A percentile compares a stretch with the other conserved stretches of the same genome.
Evolutionary conservation across 2,888 invertebrate species (phyloP).

Genomic region (Dicycla oo): DNA sequence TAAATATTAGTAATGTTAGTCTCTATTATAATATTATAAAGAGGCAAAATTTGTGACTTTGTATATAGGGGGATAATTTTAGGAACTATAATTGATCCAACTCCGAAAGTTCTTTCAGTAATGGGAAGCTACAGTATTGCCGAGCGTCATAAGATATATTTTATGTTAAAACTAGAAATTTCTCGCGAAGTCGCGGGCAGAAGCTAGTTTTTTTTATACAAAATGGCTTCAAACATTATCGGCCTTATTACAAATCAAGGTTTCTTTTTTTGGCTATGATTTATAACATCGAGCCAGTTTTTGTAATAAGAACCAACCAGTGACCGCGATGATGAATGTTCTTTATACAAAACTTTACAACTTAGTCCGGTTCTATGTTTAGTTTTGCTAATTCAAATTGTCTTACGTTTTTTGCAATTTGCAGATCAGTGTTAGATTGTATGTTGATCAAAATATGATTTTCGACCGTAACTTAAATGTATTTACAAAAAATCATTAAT

Average conservation of each 20-base stretch:
- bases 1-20: constrained; percentile 1
- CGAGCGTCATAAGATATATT: neutral
- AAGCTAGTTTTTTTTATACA: neutral
- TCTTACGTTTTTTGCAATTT: too few relatives aligned
- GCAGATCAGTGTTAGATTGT: too few relatives aligned
- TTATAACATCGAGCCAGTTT: neutral
- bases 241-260: neutral
- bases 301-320: neutral
- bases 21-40: neutral
- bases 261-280: neutral
- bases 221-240: neutral
- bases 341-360: neutral
- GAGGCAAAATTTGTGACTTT: neutral
- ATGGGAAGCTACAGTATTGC: neutral
- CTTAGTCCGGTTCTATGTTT: neutral
- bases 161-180: too few relatives aligned
- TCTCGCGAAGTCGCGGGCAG: too few relatives aligned
- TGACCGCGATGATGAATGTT: neutral
- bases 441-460: too few relatives aligned
- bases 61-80: neutral
- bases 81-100: neutral
- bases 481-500: too few relatives aligned
- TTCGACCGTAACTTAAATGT: too few relatives aligned
- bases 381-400: too few relatives aligned
- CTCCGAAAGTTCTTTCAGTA: neutral